Evolutionary conservation across 2,888 invertebrate genomes (phyloP).

Genomic region (Lobophora halterata): DNA sequence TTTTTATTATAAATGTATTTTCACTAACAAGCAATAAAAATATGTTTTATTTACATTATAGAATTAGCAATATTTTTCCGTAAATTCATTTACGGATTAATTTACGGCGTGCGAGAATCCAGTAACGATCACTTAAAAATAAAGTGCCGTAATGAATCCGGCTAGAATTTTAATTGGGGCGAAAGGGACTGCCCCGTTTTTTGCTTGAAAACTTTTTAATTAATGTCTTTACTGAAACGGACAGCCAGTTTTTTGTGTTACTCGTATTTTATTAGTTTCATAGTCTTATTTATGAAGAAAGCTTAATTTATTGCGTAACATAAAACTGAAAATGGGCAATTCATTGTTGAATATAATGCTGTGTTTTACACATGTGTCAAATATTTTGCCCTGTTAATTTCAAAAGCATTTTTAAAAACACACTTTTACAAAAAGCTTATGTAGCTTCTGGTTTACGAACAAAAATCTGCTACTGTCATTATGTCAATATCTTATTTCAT

Average conservation of each 20-base stretch:
- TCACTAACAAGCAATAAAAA: too few species aligned
- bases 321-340: conserved; percentile 16
- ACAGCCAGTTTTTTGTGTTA: conserved; percentile 41
- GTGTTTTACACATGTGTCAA: conserved; percentile 14
- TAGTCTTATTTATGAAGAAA: conserved; percentile 22
- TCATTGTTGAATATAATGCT: conserved; percentile 14
- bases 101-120: conserved; percentile 41
- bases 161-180: conserved; percentile 73
- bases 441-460: too few species aligned
- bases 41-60: conserved; percentile 1
- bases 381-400: conserved; percentile 5
- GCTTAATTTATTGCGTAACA: conserved; percentile 15
- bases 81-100: conserved; percentile 32
- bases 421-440: too few species aligned
- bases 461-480: too few species aligned
- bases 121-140: conserved; percentile 62
- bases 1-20: too few species aligned
- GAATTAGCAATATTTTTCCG: conserved; percentile 8
- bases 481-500: too few species aligned
- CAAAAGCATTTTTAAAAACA: conserved; percentile 1
- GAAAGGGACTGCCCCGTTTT: conserved; percentile 42
- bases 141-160: conserved; percentile 64
- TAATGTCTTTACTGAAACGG: conserved; percentile 62
- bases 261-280: conserved; percentile 55
- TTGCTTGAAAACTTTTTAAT: conserved; percentile 70